Evolutionary conservation across 2,888 invertebrate genomes (phyloP).

Genomic region (Teleiodes luculella): DNA sequence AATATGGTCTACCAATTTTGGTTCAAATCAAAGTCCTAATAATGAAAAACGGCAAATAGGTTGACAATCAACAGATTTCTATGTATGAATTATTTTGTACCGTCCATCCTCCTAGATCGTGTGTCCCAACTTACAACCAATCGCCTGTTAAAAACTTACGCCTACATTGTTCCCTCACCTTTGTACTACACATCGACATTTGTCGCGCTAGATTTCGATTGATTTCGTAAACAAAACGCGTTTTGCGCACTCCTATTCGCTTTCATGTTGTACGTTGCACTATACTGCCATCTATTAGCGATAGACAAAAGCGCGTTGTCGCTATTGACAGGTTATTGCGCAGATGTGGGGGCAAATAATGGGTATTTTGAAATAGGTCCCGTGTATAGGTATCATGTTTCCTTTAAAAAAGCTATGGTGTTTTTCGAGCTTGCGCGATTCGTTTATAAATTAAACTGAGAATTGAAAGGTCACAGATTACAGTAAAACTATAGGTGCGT

Average conservation of each 20-base stretch:
- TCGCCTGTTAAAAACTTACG: slow-evolving; percentile 48
- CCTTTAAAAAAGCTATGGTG: neutral
- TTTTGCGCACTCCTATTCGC: slow-evolving; percentile 46
- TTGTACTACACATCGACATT: slow-evolving; percentile 60
- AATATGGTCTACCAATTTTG: too few relatives aligned
- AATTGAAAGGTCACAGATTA: too few relatives aligned
- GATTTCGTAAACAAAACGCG: slow-evolving; percentile 68
- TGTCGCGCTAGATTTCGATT: slow-evolving; percentile 66
- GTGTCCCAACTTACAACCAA: slow-evolving; percentile 33
- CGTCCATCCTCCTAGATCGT: slow-evolving; percentile 26
- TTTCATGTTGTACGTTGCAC: slow-evolving; percentile 61
- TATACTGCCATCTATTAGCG: slow-evolving; percentile 62
- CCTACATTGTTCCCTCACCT: slow-evolving; percentile 55
- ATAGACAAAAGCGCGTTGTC: slow-evolving; percentile 28
- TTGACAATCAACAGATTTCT: too few relatives aligned
- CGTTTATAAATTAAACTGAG: neutral
- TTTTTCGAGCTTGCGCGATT: neutral
- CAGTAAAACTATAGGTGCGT: too few relatives aligned
- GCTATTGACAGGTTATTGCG: slow-evolving; percentile 47
- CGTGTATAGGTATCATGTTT: neutral
- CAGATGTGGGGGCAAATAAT: slow-evolving; percentile 22
- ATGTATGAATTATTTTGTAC: neutral
- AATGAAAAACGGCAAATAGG: too few relatives aligned
- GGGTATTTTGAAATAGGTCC: neutral
- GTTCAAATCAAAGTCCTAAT: too few relatives aligned